phyloP scores from a whole-genome alignment of 2,797 vertebrate species.

The Balearica regulorum region DNA sequence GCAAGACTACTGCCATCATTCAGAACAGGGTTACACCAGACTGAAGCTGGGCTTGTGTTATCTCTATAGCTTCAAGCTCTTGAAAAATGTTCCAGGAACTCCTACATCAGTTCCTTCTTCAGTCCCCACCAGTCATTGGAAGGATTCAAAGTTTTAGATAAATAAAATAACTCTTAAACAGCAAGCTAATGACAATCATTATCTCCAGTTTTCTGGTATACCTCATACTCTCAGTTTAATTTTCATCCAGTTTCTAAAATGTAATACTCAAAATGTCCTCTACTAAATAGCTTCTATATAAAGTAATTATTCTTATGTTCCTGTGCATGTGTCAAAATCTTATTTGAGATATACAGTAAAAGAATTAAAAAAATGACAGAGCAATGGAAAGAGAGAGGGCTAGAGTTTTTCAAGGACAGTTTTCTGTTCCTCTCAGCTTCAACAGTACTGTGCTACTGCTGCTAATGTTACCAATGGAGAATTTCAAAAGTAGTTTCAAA shows the following conservation, averaged over 20 bases:
- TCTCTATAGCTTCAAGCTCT: background rate
- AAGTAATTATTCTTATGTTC: background rate
- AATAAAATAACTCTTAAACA: background rate
- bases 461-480: background rate
- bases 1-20: background rate
- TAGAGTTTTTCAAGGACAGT: background rate
- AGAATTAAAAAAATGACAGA: background rate
- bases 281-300: background rate
- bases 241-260: background rate
- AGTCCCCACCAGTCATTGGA: background rate
- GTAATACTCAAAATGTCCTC: background rate
- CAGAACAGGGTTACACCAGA: background rate
- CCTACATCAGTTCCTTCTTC: background rate
- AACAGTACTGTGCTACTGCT: background rate
- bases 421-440: background rate
- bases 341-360: background rate
- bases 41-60: background rate
- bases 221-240: background rate
- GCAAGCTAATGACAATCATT: background rate
- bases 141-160: background rate
- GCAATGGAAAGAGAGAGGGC: background rate
- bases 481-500: background rate
- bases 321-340: background rate
- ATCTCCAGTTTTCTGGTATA: background rate
- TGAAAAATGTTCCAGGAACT: background rate